phyloP scores from a whole-genome alignment of 1,140 invertebrate genomes.

The Drosophila lini region DNA sequence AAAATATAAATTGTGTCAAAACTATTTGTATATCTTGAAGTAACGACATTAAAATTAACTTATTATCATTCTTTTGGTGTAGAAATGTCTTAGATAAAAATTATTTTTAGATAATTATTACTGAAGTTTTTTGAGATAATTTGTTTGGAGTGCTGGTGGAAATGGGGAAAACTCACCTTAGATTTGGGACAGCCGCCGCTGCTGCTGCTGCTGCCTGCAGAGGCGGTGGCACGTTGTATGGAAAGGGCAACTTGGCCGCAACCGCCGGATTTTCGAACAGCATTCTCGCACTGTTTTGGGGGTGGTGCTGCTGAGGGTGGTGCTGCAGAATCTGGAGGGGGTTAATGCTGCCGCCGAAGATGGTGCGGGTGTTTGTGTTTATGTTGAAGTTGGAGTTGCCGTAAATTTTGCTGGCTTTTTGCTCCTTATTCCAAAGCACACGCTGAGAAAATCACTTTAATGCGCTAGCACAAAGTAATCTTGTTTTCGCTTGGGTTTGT shows the following conservation, averaged over 20 bases:
- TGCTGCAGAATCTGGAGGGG: constrained; percentile 41
- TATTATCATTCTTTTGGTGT: not conserved
- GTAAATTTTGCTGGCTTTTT: constrained; percentile 75
- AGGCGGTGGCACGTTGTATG: constrained; percentile 84
- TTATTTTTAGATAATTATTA: not conserved
- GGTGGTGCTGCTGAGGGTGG: constrained; percentile 46
- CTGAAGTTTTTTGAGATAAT: not conserved
- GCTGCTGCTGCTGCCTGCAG: constrained; percentile 83
- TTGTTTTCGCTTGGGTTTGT: constrained; percentile 25
- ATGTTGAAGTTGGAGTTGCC: constrained; percentile 54
- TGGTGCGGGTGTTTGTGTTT: constrained; percentile 29
- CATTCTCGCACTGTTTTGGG: constrained; percentile 68
- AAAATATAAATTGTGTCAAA: not conserved
- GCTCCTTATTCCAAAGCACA: constrained; percentile 45
- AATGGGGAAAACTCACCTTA: constrained; percentile 73
- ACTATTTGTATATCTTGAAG: not conserved
- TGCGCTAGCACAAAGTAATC: constrained; percentile 17
- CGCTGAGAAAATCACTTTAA: constrained; percentile 38
- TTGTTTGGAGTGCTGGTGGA: not conserved
- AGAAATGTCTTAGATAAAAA: not conserved
- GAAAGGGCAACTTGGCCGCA: constrained; percentile 83
- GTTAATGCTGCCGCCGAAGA: constrained; percentile 38
- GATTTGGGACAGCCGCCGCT: constrained; percentile 83
- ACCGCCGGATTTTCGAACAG: constrained; percentile 84
- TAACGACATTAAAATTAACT: not conserved